Conservation (phyloP, 2,888 invertebrate genomes). For the Xestia rhomboidea region DNA sequence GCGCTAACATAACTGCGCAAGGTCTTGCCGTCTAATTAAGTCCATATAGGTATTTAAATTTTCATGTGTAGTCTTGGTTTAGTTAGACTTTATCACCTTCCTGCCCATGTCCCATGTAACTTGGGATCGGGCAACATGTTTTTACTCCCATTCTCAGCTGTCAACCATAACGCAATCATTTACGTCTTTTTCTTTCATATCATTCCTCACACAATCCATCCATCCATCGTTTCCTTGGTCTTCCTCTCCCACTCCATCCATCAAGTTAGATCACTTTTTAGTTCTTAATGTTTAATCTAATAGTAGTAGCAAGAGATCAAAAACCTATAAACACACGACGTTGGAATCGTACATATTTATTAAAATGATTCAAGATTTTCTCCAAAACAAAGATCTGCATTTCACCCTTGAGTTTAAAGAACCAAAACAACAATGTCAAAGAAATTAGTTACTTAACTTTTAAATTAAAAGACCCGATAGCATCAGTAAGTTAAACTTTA, state of each 20-base stretch:
- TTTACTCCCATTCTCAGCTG: no score
- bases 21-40: constrained; percentile 32
- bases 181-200: no score
- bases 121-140: no score
- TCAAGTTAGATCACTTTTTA: not conserved
- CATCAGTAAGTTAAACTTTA: constrained; percentile 28
- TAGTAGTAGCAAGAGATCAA: not conserved
- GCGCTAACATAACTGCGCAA: constrained; percentile 31
- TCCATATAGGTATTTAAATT: constrained; percentile 32
- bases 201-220: no score
- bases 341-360: not conserved
- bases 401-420: not conserved
- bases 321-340: not conserved
- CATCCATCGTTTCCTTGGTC: no score
- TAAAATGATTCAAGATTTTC: not conserved
- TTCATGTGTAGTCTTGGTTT: constrained; percentile 2
- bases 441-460: constrained; percentile 21
- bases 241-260: no score
- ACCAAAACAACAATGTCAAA: not conserved
- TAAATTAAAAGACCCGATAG: constrained; percentile 3
- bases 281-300: not conserved
- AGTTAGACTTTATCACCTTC: not conserved
- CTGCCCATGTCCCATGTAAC: no score
- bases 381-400: not conserved
- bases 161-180: no score